Evolutionary conservation across 2,797 vertebrate genomes (phyloP).

Genomic region (Gymnodraco acuticeps): DNA sequence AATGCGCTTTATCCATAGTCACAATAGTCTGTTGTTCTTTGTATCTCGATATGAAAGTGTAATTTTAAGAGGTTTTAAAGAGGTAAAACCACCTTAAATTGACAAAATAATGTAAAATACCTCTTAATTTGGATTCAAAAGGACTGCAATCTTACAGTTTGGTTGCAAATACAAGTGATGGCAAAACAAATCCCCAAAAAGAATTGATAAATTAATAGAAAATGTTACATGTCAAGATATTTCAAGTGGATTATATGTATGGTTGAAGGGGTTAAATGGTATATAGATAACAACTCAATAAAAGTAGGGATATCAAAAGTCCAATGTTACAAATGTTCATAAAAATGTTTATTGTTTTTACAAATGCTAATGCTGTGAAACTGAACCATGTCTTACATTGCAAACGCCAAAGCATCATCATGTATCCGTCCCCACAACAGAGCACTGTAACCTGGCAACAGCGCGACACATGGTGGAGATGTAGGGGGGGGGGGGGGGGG

Average conservation of each 20-base stretch:
- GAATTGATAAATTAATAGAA: fast-evolving
- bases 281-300: neutral
- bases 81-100: neutral
- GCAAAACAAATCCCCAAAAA: neutral
- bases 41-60: neutral
- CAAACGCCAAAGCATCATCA: constrained; percentile 55
- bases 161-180: neutral
- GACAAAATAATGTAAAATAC: neutral
- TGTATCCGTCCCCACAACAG: constrained; percentile 41
- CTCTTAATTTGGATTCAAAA: neutral
- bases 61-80: neutral
- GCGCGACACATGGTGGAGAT: constrained; percentile 51
- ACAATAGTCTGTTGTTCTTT: neutral
- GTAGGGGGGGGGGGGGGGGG: neutral
- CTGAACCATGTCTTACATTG: constrained; percentile 63
- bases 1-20: neutral
- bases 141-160: neutral
- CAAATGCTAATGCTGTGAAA: constrained; percentile 72
- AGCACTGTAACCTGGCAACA: constrained; percentile 59
- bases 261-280: neutral
- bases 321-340: constrained; percentile 75
- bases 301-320: neutral
- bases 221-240: neutral
- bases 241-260: neutral
- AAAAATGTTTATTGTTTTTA: constrained; percentile 81